These are phyloP conservation scores for Cydia strobilella DNA, from an alignment of 1,140 invertebrate genomes.

Conservation along the genomic window DNA sequence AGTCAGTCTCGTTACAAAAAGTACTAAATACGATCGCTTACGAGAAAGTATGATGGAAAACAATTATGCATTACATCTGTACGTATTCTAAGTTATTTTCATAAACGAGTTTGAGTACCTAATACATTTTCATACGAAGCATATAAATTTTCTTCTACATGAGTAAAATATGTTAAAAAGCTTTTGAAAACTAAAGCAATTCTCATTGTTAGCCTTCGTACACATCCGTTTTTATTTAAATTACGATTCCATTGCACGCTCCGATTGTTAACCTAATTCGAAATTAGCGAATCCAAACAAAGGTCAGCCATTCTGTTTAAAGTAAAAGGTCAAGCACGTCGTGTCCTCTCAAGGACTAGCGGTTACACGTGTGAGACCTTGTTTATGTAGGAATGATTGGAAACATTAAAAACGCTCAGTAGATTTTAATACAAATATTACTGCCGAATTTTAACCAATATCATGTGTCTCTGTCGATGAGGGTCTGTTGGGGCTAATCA, in stretches of 20 bases:
- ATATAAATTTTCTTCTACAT: no score
- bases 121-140: no score
- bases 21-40: no score
- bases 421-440: background rate
- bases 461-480: no score
- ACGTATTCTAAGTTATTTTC: no score
- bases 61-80: no score
- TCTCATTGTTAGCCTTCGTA: background rate
- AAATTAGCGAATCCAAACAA: constrained; percentile 5
- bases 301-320: background rate
- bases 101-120: no score
- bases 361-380: background rate
- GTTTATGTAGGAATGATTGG: constrained; percentile 9
- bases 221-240: background rate
- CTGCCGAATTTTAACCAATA: background rate
- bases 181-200: background rate
- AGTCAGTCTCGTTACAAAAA: no score
- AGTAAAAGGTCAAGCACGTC: background rate
- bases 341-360: background rate
- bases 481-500: no score
- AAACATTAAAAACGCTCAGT: background rate
- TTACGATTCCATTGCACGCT: background rate
- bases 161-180: no score
- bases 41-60: no score
- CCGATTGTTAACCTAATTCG: constrained; percentile 4